Base-by-base conservation (phyloP, 2,797 vertebrate genomes). In the Glyptemys insculpta region DNA sequence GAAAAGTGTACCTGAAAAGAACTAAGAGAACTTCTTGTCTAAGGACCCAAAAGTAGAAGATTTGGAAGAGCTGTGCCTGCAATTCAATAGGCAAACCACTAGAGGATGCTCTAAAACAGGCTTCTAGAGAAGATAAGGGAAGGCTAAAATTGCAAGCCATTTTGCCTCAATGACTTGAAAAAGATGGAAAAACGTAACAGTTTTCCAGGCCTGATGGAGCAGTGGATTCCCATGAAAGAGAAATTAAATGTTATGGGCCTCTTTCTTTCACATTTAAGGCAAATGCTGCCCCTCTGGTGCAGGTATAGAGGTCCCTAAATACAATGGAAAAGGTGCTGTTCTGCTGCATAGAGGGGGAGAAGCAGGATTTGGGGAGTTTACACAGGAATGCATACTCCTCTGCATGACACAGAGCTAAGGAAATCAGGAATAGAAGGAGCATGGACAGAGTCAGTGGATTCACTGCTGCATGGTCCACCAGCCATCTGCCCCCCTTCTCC, bases 181-280 rank as follows among this genome's bases (percentile, higher is more conserved):
- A 5, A 76, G 0, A 0, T 3, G 0, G 65, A 44, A 89, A 62
- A 92, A 91, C 8, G 76, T 37, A 68, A 94, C 72, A 89, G 15
- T 29, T 93, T 25, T 87, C 74, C 86, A 95, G 92, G 79, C 85
- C 62, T 97, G 96, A 97, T 97, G 96, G 97, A 97, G 96, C 96
- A 97, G 93, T 97, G 91, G 96, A 95, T 97, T 97, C 93, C 96
- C 95, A 93, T 86, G 95, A 97, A 96, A 97, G 96, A 97, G 95
- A 97, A 97, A 97, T 91, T 31, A 88, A 81, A 50, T 76, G 19
- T 92, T 44, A 74, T 95, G 68, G 31, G 44, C 89, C 86, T 92
- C 49, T 93, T n/a, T 65, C 72, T 74, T 93, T 56, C 44, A 86
- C 29, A 87, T 92, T 10, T 79, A 76, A 85, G 49, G 27, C 54